These are phyloP conservation scores for Aphidoletes aphidimyza DNA, from an alignment of 2,888 invertebrate species.

Conservation along the genomic window DNA sequence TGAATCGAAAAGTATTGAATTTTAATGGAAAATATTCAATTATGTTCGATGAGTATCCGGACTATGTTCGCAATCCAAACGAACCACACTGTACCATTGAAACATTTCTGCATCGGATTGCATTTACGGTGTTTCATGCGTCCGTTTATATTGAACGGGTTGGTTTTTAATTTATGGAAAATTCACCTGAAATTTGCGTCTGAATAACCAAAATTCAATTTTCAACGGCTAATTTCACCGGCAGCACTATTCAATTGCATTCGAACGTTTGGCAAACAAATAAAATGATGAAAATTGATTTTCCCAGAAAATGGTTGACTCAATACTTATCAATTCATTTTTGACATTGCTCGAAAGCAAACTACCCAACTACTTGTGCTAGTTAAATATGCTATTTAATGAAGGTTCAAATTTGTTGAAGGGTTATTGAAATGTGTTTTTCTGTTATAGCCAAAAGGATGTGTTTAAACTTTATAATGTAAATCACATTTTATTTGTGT, in stretches of 20 bases:
- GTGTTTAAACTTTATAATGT: not conserved
- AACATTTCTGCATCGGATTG: conserved; percentile 60
- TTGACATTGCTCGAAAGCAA: too few relatives aligned
- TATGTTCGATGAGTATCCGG: conserved; percentile 60
- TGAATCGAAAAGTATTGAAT: too few relatives aligned
- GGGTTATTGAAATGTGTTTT: not conserved
- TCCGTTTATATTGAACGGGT: conserved; percentile 60
- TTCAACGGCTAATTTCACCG: not conserved
- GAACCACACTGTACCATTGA: conserved; percentile 59
- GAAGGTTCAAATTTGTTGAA: not conserved
- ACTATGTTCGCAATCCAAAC: conserved; percentile 57
- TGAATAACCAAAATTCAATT: not conserved
- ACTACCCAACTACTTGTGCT: too few relatives aligned
- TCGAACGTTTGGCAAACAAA: not conserved
- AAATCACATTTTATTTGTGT: too few relatives aligned
- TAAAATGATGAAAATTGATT: not conserved
- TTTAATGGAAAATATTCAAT: conserved; percentile 17
- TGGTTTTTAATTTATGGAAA: not conserved
- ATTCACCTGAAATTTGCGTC: not conserved
- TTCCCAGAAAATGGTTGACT: too few relatives aligned
- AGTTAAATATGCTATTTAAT: too few relatives aligned
- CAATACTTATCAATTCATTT: too few relatives aligned
- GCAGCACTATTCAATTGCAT: not conserved
- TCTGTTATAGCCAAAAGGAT: not conserved
- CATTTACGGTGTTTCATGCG: conserved; percentile 60